phyloP scores from a whole-genome alignment of 37 sponge, comb jelly and placozoan species.

The Cliona cf. orientalis region DNA sequence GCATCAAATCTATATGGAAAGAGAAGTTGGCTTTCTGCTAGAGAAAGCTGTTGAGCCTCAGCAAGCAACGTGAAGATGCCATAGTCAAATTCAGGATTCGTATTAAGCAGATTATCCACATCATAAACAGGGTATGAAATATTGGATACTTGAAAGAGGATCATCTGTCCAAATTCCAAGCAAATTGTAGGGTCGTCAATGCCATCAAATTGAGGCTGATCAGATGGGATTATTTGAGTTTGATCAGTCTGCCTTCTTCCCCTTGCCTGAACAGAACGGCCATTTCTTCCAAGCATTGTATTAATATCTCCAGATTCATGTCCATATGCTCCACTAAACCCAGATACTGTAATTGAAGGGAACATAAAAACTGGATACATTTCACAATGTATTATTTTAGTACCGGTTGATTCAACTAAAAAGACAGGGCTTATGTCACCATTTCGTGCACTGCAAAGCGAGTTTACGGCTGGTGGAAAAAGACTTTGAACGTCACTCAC shows the following conservation, averaged over 20 bases:
- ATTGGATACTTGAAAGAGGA: not conserved
- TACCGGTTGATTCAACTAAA: not conserved
- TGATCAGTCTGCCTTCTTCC: conserved; percentile 2
- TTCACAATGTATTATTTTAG: not conserved
- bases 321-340: not conserved
- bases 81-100: not conserved
- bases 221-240: not conserved
- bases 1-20: not conserved
- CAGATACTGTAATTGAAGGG: no score
- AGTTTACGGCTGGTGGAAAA: not conserved
- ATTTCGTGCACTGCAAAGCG: not conserved
- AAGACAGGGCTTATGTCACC: not conserved
- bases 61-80: not conserved
- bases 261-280: not conserved
- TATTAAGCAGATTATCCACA: not conserved
- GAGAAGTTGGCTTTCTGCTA: not conserved
- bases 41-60: not conserved
- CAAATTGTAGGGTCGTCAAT: conserved; percentile 9
- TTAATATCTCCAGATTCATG: not conserved
- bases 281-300: not conserved
- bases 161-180: not conserved
- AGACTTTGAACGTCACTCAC: not conserved
- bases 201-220: not conserved
- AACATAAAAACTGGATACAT: not conserved
- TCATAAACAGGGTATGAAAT: conserved; percentile 10